Percentiles rank a stretch among this genome's conserved stretches.
phyloP scores from a whole-genome alignment of 1,140 invertebrate genomes.

The Rhizoglyphus robini region DNA sequence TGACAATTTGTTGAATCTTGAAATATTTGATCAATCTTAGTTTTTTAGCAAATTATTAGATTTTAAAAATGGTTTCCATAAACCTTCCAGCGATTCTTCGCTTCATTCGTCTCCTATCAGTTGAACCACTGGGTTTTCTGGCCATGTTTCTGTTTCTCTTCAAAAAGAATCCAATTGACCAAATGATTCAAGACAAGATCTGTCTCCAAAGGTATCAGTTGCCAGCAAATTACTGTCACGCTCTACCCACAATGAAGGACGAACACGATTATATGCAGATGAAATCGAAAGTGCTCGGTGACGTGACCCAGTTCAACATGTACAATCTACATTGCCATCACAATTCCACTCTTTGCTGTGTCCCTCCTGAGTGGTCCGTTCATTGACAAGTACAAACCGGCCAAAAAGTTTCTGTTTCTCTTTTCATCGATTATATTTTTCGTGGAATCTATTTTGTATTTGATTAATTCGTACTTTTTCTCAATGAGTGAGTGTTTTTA shows the following conservation, averaged over 20 bases:
- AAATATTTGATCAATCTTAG: no score
- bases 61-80: neutral
- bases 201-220: neutral
- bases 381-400: slow-evolving; percentile 11
- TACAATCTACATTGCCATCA: neutral
- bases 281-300: slow-evolving; percentile 1
- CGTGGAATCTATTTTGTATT: neutral
- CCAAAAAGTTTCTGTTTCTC: slow-evolving; percentile 7
- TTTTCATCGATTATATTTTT: neutral
- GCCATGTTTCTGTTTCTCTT: slow-evolving; percentile 5
- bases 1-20: no score
- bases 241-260: slow-evolving; percentile 1
- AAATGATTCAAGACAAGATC: slow-evolving; percentile 41
- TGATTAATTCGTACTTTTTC: neutral
- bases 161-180: slow-evolving; percentile 22
- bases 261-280: slow-evolving; percentile 8
- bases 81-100: neutral
- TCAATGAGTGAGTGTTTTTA: neutral
- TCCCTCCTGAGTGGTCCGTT: slow-evolving; percentile 11
- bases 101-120: neutral
- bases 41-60: no score
- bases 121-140: slow-evolving; percentile 10
- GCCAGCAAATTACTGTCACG: neutral
- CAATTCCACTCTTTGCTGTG: neutral
- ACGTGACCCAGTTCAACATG: slow-evolving; percentile 3